Conservation (phyloP, 1,140 invertebrate genomes). For the Hirudo medicinalis region DNA sequence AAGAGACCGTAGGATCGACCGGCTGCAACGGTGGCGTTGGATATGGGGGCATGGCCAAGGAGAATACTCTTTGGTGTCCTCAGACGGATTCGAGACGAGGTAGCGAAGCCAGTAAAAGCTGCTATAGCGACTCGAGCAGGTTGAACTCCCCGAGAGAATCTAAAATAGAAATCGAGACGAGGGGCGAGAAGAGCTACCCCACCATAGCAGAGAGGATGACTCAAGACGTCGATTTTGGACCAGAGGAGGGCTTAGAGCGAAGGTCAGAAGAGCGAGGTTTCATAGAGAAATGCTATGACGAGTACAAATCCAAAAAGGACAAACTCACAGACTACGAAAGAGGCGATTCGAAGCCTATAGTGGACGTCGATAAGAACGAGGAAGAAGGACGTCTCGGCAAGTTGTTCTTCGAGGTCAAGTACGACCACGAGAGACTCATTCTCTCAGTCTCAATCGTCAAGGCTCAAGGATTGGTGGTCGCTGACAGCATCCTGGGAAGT, state of each 20-base stretch:
- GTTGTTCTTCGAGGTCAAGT: constrained; percentile 58
- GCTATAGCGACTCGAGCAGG: background rate
- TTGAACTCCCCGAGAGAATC: background rate
- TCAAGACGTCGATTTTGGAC: background rate
- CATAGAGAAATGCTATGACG: constrained; percentile 1
- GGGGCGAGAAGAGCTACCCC: constrained; percentile 2
- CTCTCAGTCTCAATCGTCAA: constrained; percentile 75
- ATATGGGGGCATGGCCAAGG: background rate
- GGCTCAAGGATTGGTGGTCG: constrained; percentile 20
- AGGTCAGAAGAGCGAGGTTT: no score
- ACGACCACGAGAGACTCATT: constrained; percentile 72
- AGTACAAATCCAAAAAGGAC: background rate
- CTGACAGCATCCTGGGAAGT: constrained; percentile 48
- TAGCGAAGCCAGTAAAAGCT: background rate
- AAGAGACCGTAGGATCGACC: background rate
- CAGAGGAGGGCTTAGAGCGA: no score
- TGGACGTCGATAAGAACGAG: background rate
- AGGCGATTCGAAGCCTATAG: background rate
- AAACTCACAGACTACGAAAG: background rate
- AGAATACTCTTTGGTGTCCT: background rate
- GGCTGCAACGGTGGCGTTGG: background rate
- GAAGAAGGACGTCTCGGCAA: constrained; percentile 55
- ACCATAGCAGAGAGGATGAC: background rate
- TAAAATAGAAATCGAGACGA: background rate
- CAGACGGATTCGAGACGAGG: background rate